These are phyloP conservation scores for Apteryx mantelli DNA, from an alignment of 2,113 vertebrate species.

Conservation along the genomic window DNA sequence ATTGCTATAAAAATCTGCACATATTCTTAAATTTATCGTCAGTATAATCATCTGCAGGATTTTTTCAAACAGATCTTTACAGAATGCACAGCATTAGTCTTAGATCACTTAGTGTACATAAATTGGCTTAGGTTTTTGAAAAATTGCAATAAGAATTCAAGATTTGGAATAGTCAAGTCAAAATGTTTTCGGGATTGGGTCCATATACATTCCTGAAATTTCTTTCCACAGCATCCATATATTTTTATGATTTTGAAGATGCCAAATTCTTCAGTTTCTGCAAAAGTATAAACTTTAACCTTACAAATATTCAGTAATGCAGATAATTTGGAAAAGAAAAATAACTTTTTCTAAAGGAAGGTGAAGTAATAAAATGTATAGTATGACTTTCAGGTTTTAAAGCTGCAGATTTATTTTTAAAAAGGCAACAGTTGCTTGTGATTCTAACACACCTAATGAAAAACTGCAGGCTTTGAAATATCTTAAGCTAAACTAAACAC, in stretches of 20 bases:
- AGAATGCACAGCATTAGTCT: neutral
- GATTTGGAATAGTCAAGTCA: neutral
- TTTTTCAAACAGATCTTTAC: neutral
- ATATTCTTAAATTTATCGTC: neutral
- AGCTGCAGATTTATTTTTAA: neutral
- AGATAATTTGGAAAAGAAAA: neutral
- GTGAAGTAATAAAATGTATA: neutral
- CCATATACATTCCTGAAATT: neutral
- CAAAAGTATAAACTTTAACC: neutral
- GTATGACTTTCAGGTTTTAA: neutral
- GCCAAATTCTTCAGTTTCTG: neutral
- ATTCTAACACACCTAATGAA: neutral
- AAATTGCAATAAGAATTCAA: neutral
- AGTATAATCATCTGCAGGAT: fast-evolving
- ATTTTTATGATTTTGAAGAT: neutral
- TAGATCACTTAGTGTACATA: neutral
- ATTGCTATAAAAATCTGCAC: neutral
- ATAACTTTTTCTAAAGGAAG: neutral
- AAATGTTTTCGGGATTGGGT: neutral
- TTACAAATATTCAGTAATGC: neutral
- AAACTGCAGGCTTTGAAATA: neutral
- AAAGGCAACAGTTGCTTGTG: neutral
- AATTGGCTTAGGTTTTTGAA: neutral
- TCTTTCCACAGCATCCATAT: neutral
- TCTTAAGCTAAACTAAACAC: neutral